A percentile compares a stretch with the other conserved stretches of the same genome.
These are phyloP conservation scores for Cherax quadricarinatus DNA, from an alignment of 1,140 invertebrate species.

Conservation along the genomic window DNA sequence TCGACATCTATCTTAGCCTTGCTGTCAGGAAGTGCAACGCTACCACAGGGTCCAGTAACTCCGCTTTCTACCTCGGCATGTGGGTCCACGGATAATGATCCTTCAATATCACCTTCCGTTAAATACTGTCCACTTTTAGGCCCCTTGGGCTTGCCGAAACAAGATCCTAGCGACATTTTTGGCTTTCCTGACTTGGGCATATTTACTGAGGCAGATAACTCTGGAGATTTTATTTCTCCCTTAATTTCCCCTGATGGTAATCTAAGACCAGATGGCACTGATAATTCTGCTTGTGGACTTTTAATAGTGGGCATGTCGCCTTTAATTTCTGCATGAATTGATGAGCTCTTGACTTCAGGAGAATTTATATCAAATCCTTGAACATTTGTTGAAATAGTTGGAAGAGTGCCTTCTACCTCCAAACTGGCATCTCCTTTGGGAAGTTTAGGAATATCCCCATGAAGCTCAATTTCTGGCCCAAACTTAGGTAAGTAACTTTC, in stretches of 20 bases:
- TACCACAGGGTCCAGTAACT: background rate
- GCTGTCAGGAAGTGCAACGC: background rate
- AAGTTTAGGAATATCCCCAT: slow-evolving; percentile 18
- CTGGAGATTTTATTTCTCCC: slow-evolving; percentile 3
- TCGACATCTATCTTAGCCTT: slow-evolving; percentile 9
- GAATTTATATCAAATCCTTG: slow-evolving; percentile 11
- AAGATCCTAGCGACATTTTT: slow-evolving; percentile 16
- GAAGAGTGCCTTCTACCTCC: slow-evolving; percentile 9
- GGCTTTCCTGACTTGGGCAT: slow-evolving; percentile 1
- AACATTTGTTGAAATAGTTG: slow-evolving; percentile 17
- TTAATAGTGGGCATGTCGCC: slow-evolving; percentile 11
- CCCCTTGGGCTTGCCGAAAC: slow-evolving; percentile 49
- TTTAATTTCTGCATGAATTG: slow-evolving; percentile 42
- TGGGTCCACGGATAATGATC: background rate
- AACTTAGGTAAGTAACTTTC: slow-evolving; percentile 1
- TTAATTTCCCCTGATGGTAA: background rate
- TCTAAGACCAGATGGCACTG: background rate
- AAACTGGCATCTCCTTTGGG: slow-evolving; percentile 3
- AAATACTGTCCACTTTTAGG: slow-evolving; percentile 25
- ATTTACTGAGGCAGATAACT: slow-evolving; percentile 21
- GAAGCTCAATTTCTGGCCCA: slow-evolving; percentile 32
- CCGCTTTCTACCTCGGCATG: slow-evolving; percentile 3
- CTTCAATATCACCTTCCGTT: slow-evolving; percentile 21
- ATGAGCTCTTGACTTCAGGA: slow-evolving; percentile 10
- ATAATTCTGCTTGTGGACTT: background rate